Conservation (phyloP, 1,140 invertebrate genomes). For the Sarcophaga bullata region DNA sequence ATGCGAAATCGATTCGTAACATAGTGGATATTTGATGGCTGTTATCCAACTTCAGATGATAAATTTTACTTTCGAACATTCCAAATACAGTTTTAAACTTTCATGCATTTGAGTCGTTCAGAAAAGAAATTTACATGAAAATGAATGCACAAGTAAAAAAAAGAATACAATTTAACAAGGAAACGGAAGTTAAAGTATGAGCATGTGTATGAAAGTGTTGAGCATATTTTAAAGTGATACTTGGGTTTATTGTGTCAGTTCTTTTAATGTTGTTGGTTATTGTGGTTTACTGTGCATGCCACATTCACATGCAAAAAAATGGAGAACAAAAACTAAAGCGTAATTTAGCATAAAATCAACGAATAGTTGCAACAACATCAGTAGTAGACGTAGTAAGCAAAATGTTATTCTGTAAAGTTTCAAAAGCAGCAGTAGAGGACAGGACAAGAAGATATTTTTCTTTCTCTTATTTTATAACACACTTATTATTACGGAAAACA, state of each 20-base stretch:
- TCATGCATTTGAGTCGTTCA: neutral
- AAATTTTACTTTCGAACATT: no score
- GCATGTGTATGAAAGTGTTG: neutral
- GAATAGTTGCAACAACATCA: neutral
- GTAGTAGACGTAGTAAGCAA: neutral
- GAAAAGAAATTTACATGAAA: neutral
- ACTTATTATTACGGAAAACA: neutral
- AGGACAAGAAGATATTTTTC: neutral
- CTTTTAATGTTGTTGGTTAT: neutral
- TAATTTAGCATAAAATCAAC: neutral
- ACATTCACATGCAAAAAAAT: neutral
- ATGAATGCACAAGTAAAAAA: neutral
- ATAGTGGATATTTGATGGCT: no score
- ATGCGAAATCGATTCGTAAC: no score
- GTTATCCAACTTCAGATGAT: no score
- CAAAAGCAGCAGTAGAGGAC: neutral
- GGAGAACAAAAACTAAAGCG: neutral
- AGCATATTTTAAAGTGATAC: slow-evolving; percentile 21
- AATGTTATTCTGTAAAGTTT: slow-evolving; percentile 4
- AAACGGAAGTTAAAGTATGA: neutral
- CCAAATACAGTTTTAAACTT: no score
- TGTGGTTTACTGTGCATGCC: neutral
- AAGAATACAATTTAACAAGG: slow-evolving; percentile 7
- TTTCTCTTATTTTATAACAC: neutral
- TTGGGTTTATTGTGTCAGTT: slow-evolving; percentile 15